Evolutionary conservation across 2,888 invertebrate species (phyloP).

Genomic region (Dasypogon diadema): DNA sequence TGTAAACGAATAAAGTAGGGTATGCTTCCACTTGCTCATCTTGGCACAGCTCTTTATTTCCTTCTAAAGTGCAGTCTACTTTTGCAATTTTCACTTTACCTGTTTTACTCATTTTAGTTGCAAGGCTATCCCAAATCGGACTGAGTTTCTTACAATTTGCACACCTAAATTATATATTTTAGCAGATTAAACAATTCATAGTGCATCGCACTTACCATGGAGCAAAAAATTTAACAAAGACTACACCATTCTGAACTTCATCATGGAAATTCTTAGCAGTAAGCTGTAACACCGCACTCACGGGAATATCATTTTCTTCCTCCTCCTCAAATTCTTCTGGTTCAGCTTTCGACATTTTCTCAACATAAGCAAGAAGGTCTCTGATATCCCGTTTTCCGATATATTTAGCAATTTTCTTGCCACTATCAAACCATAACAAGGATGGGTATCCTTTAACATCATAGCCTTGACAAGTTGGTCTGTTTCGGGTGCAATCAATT

Average conservation of each 20-base stretch:
- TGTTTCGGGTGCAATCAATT: constrained; percentile 86
- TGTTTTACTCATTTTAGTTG: constrained; percentile 76
- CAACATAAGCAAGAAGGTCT: constrained; percentile 78
- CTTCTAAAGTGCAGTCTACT: constrained; percentile 84
- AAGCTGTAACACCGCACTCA: constrained; percentile 67
- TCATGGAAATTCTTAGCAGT: constrained; percentile 80
- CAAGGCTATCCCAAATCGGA: constrained; percentile 86
- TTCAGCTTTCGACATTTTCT: constrained; percentile 74
- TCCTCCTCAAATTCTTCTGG: constrained; percentile 59
- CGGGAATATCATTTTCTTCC: constrained; percentile 55
- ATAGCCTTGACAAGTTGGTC: constrained; percentile 80
- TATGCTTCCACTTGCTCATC: constrained; percentile 86
- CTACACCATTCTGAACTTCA: constrained; percentile 77
- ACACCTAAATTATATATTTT: constrained; percentile 75
- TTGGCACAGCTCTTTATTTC: constrained; percentile 79
- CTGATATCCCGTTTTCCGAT: constrained; percentile 76
- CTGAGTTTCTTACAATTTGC: constrained; percentile 89
- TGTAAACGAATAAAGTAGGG: constrained; percentile 85
- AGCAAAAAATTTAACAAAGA: constrained; percentile 89
- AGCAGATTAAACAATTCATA: too few species aligned
- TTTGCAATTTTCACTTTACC: constrained; percentile 79
- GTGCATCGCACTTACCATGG: constrained; percentile 78
- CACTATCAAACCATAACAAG: constrained; percentile 88
- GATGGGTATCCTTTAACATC: constrained; percentile 89
- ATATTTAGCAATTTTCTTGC: constrained; percentile 86